Conservation (phyloP, 2,888 invertebrate species). For the Drosophila stalkeri region DNA sequence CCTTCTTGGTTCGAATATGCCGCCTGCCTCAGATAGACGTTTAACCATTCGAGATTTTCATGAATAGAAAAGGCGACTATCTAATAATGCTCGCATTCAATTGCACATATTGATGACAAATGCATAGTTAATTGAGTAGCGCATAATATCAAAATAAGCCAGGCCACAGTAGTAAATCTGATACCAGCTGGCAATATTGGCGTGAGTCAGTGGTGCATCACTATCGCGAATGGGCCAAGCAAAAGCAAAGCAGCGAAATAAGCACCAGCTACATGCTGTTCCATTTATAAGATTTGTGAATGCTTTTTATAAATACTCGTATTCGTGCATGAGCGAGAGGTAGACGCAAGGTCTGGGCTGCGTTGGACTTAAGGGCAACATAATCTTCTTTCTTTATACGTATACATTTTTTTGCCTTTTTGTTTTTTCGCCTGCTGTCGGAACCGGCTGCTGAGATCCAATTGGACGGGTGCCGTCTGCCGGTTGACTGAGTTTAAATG, state of each 20-base stretch:
- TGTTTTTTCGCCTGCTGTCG: slow-evolving; percentile 36
- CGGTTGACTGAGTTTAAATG: slow-evolving; percentile 72
- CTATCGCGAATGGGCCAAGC: slow-evolving; percentile 38
- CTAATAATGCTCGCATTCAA: not conserved
- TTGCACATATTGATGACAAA: not conserved
- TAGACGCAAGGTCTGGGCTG: slow-evolving; percentile 26
- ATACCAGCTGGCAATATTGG: not conserved
- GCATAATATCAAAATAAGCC: not conserved
- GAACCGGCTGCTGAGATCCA: slow-evolving; percentile 55
- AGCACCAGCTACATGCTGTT: slow-evolving; percentile 68
- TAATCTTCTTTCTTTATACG: slow-evolving; percentile 37
- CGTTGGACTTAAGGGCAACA: slow-evolving; percentile 43
- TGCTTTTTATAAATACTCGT: slow-evolving; percentile 70
- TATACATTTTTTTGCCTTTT: slow-evolving; percentile 3
- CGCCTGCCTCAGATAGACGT: not conserved
- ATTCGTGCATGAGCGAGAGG: slow-evolving; percentile 33
- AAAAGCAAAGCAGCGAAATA: slow-evolving; percentile 35
- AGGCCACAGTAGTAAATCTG: not conserved
- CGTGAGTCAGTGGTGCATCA: slow-evolving; percentile 52
- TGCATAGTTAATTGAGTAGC: not conserved
- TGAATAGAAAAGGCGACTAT: not conserved
- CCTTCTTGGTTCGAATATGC: no score
- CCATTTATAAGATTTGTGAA: slow-evolving; percentile 78
- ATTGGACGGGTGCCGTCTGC: slow-evolving; percentile 43
- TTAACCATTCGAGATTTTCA: not conserved